Conservation (phyloP, 2,113 vertebrate genomes). For the Sakesphorus luctuosus region DNA sequence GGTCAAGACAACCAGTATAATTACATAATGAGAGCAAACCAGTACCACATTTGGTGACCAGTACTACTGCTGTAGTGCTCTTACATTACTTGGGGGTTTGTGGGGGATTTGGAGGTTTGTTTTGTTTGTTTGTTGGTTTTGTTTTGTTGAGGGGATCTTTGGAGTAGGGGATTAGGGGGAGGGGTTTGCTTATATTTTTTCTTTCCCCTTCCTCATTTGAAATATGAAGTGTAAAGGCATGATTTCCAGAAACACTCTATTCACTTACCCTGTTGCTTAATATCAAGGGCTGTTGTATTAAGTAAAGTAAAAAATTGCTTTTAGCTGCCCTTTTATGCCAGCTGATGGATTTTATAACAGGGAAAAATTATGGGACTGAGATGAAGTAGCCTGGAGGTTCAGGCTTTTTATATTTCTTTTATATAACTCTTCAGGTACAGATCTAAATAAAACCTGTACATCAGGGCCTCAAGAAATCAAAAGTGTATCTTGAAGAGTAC, state of each 20-base stretch:
- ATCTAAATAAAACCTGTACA: not conserved
- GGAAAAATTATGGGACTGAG: not conserved
- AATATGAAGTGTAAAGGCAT: not conserved
- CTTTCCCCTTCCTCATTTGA: not conserved
- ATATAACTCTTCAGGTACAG: not conserved
- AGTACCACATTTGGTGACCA: not conserved
- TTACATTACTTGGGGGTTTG: not conserved
- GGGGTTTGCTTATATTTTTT: not conserved
- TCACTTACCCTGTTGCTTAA: not conserved
- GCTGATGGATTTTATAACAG: slow-evolving; percentile 51
- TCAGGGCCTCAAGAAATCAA: not conserved
- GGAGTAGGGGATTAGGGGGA: no score
- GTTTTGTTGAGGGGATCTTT: no score
- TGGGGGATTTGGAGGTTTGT: no score
- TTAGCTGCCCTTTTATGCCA: slow-evolving; percentile 23
- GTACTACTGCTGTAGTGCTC: not conserved
- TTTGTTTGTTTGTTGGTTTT: not conserved
- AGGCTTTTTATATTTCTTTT: not conserved
- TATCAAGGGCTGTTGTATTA: slow-evolving; percentile 18
- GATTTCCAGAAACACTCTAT: slow-evolving; percentile 21
- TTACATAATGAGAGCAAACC: not conserved
- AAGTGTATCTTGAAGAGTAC: not conserved
- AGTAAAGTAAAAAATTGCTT: slow-evolving; percentile 19
- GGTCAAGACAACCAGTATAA: not conserved
- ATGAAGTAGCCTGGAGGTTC: not conserved